Conservation (phyloP, 1,140 invertebrate genomes). For the Drosophila hydei region DNA sequence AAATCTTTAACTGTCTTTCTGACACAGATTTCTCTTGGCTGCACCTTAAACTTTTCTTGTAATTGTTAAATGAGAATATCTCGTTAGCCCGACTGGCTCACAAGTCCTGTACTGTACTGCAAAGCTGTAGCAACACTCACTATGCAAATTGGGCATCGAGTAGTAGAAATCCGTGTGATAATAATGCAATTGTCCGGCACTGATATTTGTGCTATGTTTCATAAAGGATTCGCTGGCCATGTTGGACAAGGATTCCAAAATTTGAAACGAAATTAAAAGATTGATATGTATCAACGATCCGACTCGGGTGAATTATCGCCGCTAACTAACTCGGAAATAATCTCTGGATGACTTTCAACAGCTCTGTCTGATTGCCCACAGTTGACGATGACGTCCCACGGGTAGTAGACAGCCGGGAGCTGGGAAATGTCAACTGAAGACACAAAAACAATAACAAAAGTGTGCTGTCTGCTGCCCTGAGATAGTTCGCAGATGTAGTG, state of each 20-base stretch:
- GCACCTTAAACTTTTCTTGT: no score
- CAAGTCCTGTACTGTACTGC: no score
- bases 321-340: slow-evolving; percentile 45
- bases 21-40: no score
- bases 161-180: slow-evolving; percentile 81
- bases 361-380: slow-evolving; percentile 36
- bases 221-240: slow-evolving; percentile 51
- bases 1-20: no score
- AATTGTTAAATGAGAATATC: no score
- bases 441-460: not conserved
- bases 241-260: slow-evolving; percentile 10
- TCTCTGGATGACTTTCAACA: slow-evolving; percentile 34
- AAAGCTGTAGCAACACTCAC: slow-evolving; percentile 48
- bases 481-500: slow-evolving; percentile 1
- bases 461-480: slow-evolving; percentile 24
- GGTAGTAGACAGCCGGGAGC: slow-evolving; percentile 15
- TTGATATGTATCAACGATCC: slow-evolving; percentile 24
- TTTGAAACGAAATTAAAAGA: not conserved
- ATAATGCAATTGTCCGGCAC: slow-evolving; percentile 69
- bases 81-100: no score
- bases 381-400: slow-evolving; percentile 46
- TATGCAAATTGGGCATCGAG: slow-evolving; percentile 74
- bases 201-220: slow-evolving; percentile 52
- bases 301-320: slow-evolving; percentile 41
- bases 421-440: not conserved